phyloP scores from a whole-genome alignment of 2,797 vertebrate genomes.

The Chloroceryle amazona region DNA sequence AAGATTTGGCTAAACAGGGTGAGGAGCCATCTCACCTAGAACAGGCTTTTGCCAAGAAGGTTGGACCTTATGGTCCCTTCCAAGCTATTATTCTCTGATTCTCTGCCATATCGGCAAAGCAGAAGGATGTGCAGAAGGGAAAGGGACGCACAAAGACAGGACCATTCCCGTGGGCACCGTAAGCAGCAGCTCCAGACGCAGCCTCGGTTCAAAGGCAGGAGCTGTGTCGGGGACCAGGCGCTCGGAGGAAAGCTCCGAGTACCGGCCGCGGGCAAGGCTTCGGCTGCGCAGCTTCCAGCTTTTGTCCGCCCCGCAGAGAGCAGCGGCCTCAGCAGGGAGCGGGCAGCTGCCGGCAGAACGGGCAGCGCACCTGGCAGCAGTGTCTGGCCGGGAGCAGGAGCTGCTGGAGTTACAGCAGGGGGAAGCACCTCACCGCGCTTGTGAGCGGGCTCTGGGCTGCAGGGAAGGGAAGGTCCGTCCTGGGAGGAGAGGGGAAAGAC shows the following conservation, averaged over 20 bases:
- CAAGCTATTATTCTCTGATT: too few species aligned
- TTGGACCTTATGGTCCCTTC: neutral
- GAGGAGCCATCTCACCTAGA: neutral
- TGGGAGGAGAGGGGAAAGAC: neutral
- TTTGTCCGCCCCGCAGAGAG: neutral
- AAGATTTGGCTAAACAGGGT: neutral
- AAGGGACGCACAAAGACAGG: neutral
- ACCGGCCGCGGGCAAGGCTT: neutral
- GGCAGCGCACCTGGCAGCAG: neutral
- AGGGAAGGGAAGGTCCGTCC: neutral
- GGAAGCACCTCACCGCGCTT: constrained; percentile 37
- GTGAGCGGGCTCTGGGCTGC: neutral
- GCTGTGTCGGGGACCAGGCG: neutral
- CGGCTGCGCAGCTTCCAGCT: neutral
- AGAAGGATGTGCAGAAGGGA: neutral
- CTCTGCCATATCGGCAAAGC: neutral
- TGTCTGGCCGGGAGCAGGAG: neutral
- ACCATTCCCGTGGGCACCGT: fast-evolving
- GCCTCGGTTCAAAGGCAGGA: neutral
- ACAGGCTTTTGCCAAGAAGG: neutral
- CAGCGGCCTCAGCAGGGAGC: neutral
- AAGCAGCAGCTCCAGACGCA: neutral
- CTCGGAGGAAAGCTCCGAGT: neutral
- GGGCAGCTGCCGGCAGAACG: neutral
- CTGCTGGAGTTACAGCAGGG: constrained; percentile 41